phyloP scores from a whole-genome alignment of 2,113 vertebrate species.

The Lonchura striata region DNA sequence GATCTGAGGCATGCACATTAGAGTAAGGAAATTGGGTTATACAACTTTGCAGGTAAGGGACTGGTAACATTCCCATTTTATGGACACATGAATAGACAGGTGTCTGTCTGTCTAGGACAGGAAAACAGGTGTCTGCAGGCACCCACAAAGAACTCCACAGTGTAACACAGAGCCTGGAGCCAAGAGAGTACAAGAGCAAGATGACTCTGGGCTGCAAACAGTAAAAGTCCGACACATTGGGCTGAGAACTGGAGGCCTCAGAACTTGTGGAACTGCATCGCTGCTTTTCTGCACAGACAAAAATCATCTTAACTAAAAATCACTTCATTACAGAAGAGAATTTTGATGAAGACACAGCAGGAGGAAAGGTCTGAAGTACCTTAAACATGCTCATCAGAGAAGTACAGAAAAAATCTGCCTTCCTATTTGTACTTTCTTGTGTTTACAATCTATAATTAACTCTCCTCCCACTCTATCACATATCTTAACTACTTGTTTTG shows the following conservation, averaged over 20 bases:
- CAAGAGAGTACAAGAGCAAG: background rate
- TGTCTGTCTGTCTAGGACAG: background rate
- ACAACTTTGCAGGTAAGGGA: background rate
- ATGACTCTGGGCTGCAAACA: background rate
- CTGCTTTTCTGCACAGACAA: background rate
- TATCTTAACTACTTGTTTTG: background rate
- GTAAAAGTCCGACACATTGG: background rate
- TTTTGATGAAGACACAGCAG: background rate
- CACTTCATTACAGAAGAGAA: background rate
- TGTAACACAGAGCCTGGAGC: background rate
- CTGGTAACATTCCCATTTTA: background rate
- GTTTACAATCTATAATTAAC: background rate
- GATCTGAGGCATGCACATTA: background rate
- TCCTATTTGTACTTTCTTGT: background rate
- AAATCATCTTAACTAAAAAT: background rate
- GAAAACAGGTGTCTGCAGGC: background rate
- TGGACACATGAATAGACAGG: background rate
- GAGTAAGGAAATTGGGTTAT: background rate
- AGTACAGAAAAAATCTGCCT: background rate
- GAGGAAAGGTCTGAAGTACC: background rate
- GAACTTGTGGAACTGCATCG: rapidly evolving
- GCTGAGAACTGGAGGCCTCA: background rate
- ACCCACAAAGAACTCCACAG: background rate
- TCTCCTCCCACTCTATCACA: background rate
- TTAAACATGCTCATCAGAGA: background rate